Conservation (phyloP, 1,140 invertebrate species). For the Euwallacea fornicatus region DNA sequence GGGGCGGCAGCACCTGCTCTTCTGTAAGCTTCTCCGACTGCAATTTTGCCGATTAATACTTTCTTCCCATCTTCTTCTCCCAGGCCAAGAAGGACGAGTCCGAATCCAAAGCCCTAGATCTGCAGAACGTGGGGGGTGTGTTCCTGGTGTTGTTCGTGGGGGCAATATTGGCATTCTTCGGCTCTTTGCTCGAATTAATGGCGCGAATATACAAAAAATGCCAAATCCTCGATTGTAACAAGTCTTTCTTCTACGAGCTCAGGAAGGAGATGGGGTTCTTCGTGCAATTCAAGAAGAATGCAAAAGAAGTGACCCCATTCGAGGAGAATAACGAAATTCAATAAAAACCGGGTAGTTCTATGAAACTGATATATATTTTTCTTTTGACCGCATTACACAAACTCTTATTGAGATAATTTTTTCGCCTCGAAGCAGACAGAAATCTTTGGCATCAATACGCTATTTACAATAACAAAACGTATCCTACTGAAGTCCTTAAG, state of each 20-base stretch:
- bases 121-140: constrained; percentile 72
- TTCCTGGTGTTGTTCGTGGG: constrained; percentile 67
- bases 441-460: too few species aligned
- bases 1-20: constrained; percentile 71
- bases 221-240: constrained; percentile 55
- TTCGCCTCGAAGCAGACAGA: neutral
- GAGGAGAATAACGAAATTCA: neutral
- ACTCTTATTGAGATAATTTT: neutral
- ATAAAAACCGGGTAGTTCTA: too few species aligned
- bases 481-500: constrained; percentile 4
- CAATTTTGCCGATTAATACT: neutral
- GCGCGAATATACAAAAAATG: constrained; percentile 33
- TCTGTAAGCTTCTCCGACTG: constrained; percentile 53
- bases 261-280: constrained; percentile 67
- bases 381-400: neutral
- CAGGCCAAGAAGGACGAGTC: constrained; percentile 41
- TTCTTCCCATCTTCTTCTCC: constrained; percentile 26
- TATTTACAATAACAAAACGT: neutral
- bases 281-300: constrained; percentile 42
- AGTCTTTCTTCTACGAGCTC: constrained; percentile 69
- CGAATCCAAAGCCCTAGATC: constrained; percentile 54
- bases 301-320: constrained; percentile 30
- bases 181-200: constrained; percentile 53
- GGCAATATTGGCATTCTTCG: constrained; percentile 53
- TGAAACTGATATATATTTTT: too few species aligned